Base-by-base conservation (phyloP, 2,113 vertebrate genomes). In the Panurus biarmicus region DNA sequence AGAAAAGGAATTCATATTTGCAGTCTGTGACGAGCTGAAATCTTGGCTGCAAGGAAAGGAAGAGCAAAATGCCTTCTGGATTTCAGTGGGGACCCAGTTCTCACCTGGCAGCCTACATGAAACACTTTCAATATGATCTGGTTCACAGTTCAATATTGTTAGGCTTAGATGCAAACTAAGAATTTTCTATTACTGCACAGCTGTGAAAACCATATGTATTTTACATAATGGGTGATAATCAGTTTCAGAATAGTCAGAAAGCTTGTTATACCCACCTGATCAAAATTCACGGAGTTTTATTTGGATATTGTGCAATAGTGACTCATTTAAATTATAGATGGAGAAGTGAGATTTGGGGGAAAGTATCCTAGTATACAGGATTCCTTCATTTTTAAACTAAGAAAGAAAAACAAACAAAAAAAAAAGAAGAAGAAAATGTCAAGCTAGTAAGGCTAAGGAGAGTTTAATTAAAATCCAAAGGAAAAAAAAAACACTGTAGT, bases 221-320 rank as follows among this genome's bases (percentile, higher is more conserved):
- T 83, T 89, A 80, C 9, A n/a, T 78, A 88, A 80, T 58, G 71
- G 38, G 45, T 77, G 44, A 90, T 78, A 90, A 90, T 58, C 71
- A 84, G 28, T 47, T 86, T 83, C 51, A 60, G 76, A 76, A 83
- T 66, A 87, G 65, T 70, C 69, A 42, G 61, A 89, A 93, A 77
- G 33, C 53, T 86, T 89, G 35, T 91, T 85, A 64, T 66, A 64
- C 22, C 13, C 0, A 0, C 17, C 71, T 74, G 31, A 93, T 82
- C 75, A 95, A 94, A 93, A 91, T 88, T 80, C 57, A 75, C 7
- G 57, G 78, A 69, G 8, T 74, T 89, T 92, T 89, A 77, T 65
- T 87, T 65, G 12, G 60, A 62, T 93, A 69, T 51, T 90, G 48
- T 77, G 35, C 50, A 79, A 72, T 91, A 80, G 89, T 77, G 56